Percentiles rank a stretch among this genome's conserved stretches.
Evolutionary conservation across 1,140 invertebrate species (phyloP).

Genomic region (Parapsyche elsis): DNA sequence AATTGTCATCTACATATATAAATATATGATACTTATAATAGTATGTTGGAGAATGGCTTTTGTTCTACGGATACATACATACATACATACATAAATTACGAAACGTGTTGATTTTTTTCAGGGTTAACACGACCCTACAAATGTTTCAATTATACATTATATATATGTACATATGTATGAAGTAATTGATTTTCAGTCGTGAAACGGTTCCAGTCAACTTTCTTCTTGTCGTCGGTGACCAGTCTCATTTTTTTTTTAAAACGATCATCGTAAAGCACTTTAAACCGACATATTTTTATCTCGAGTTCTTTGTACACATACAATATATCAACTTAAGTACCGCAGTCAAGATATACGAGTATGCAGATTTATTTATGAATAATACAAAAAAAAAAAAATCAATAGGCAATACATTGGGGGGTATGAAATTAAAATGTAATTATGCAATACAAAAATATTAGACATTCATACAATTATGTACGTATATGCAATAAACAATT

Average conservation of each 20-base stretch:
- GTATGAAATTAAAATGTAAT: too few relatives aligned
- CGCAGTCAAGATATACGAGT: background rate
- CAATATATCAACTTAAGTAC: background rate
- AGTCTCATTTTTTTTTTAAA: conserved; percentile 22
- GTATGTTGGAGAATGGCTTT: too few relatives aligned
- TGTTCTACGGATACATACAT: too few relatives aligned
- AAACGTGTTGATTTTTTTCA: too few relatives aligned
- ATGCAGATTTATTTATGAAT: background rate
- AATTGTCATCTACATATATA: too few relatives aligned
- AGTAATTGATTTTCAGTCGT: conserved; percentile 13
- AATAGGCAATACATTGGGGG: background rate
- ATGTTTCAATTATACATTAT: background rate
- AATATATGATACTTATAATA: too few relatives aligned
- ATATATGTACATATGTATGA: background rate
- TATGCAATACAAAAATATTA: too few relatives aligned
- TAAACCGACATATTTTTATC: conserved; percentile 3
- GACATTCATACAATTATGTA: too few relatives aligned
- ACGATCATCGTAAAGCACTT: conserved; percentile 20
- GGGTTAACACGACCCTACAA: background rate
- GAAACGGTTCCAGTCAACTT: conserved; percentile 9
- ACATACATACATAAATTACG: too few relatives aligned
- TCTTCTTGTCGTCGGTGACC: conserved; percentile 4
- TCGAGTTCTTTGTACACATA: background rate
- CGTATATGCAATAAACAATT: too few relatives aligned
- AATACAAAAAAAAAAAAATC: background rate